Conservation (phyloP, 2,888 invertebrate species). For the Drosophila subsilvestris region DNA sequence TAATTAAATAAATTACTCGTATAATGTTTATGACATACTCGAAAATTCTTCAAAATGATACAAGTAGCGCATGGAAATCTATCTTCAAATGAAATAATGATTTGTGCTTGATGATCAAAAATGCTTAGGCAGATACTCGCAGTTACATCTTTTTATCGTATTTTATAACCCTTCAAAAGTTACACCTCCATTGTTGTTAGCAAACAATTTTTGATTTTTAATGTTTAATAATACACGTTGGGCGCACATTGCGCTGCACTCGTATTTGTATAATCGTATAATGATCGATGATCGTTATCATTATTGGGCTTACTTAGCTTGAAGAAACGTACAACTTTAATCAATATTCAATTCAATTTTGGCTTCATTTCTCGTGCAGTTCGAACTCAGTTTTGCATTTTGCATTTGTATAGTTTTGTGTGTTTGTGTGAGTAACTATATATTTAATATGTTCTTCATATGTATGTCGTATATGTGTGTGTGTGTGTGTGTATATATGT, state of each 20-base stretch:
- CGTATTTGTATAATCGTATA: conserved; percentile 31
- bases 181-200: conserved; percentile 45
- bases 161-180: not conserved
- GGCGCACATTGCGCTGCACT: conserved; percentile 34
- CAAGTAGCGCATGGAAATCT: too few relatives aligned
- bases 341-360: conserved; percentile 76
- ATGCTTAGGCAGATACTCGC: too few relatives aligned
- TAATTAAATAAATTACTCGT: too few relatives aligned
- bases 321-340: conserved; percentile 56
- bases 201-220: conserved; percentile 64
- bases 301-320: conserved; percentile 13
- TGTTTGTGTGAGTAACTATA: conserved; percentile 27
- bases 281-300: conserved; percentile 41
- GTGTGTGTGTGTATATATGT: conserved; percentile 37
- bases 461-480: conserved; percentile 47
- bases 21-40: too few relatives aligned
- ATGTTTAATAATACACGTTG: conserved; percentile 66
- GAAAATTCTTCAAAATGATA: too few relatives aligned
- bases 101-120: too few relatives aligned
- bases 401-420: conserved; percentile 27
- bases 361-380: conserved; percentile 63
- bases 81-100: too few relatives aligned
- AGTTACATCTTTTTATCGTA: too few relatives aligned
- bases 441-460: conserved; percentile 44
- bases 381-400: conserved; percentile 42